Evolutionary conservation across 2,797 vertebrate species (phyloP).

Genomic region (Karalla daura): DNA sequence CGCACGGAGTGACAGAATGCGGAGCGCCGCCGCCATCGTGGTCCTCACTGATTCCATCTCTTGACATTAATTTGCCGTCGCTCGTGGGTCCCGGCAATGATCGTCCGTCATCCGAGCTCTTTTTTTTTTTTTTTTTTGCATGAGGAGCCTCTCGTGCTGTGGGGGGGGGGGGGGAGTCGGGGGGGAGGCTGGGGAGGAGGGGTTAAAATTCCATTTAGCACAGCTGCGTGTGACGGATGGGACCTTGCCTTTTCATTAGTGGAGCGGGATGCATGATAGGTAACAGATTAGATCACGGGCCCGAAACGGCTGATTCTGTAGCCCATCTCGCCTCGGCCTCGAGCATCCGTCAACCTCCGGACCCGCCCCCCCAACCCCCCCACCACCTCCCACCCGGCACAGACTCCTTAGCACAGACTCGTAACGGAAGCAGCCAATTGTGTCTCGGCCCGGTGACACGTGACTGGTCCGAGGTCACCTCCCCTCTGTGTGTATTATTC

Average conservation of each 20-base stretch:
- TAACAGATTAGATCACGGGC: slow-evolving; percentile 80
- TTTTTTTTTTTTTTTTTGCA: slow-evolving; percentile 57
- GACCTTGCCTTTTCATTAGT: slow-evolving; percentile 82
- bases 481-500: slow-evolving; percentile 57
- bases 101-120: slow-evolving; percentile 62
- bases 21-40: slow-evolving; percentile 23
- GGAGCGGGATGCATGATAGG: slow-evolving; percentile 79
- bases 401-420: slow-evolving; percentile 10
- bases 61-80: slow-evolving; percentile 60
- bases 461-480: slow-evolving; percentile 60
- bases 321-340: slow-evolving; percentile 63
- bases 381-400: no score
- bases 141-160: slow-evolving; percentile 39
- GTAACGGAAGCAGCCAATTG: slow-evolving; percentile 44
- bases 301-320: slow-evolving; percentile 72
- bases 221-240: slow-evolving; percentile 71
- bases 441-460: slow-evolving; percentile 29
- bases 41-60: slow-evolving; percentile 22
- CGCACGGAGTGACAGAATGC: slow-evolving; percentile 26
- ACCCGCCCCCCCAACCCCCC: no score
- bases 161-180: background rate
- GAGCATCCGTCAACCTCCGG: slow-evolving; percentile 61
- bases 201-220: slow-evolving; percentile 78
- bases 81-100: slow-evolving; percentile 53
- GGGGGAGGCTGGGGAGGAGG: slow-evolving; percentile 9